Base-by-base conservation (phyloP, 2,797 vertebrate species). In the Megaceryle alcyon region DNA sequence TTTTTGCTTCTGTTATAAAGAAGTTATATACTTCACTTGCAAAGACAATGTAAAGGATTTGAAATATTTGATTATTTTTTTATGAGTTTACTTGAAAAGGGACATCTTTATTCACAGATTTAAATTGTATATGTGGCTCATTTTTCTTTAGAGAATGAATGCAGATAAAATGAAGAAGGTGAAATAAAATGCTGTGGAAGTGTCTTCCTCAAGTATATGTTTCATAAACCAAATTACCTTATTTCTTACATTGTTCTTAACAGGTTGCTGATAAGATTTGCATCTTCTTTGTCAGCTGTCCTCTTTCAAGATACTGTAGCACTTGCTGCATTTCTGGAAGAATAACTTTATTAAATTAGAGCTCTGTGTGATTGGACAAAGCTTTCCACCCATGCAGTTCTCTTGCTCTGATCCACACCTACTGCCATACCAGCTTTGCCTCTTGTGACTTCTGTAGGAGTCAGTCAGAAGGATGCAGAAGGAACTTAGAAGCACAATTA, bases 251-350 rank as follows among this genome's bases (percentile, higher is more conserved):
- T 61, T 82, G 28, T 7, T 93, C 37, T 84, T 92, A 93, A 81
- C 46, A 93, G 72, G 46, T 85, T 12, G 1, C 78, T 78, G 65
- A 23, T 46, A 80, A 86, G 79, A 92, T 94, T 92, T 94, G 76
- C 91, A 86, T 92, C 66, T 91, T 89, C 61, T 83, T 31, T 90
- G 64, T 93, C 79, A 89, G 71, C 29, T 94, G 95, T 87, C 64
- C 79, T 94, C 82, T 70, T 87, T 83, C 76, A 92, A 86, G 79
- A 56, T 51, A 68, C 26, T 51, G 69, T 78, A 89, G 79, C 83
- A 94, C 86, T 92, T 90, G 31, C 81, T 92, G 64, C 70, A 61
- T 95, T 96, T 92, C 95, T 92, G 95, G 91, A 95, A 95, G 93
- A 88, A 87, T 29, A 88, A 72, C 46, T 91, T 88, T 90, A 82